A percentile compares a stretch with the other conserved stretches of the same genome.
Conservation (phyloP, 2,113 vertebrate species). For the Polypterus senegalus region DNA sequence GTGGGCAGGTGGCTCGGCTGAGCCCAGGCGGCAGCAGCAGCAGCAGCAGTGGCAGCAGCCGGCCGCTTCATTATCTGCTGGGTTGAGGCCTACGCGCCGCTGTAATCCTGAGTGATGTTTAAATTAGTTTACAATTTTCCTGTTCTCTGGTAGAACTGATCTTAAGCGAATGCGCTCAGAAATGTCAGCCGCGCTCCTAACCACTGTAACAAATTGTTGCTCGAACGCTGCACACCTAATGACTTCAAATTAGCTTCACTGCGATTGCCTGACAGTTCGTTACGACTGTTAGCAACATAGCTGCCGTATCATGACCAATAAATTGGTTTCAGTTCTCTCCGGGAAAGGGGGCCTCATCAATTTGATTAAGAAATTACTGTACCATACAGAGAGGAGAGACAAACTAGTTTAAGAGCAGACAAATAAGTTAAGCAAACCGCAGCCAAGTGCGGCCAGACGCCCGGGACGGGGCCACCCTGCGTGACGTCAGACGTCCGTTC, state of each 20-base stretch:
- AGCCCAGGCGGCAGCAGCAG: too few relatives aligned
- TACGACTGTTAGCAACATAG: conserved; percentile 97
- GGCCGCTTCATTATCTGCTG: conserved; percentile 79
- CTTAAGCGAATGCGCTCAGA: conserved; percentile 83
- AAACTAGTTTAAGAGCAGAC: conserved; percentile 67
- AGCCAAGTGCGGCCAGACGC: neutral
- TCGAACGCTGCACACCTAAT: conserved; percentile 96
- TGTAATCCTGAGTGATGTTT: conserved; percentile 99
- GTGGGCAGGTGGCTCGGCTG: too few relatives aligned
- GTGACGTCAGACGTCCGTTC: too few relatives aligned
- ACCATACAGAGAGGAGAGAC: conserved; percentile 75
- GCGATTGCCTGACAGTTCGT: conserved; percentile 96
- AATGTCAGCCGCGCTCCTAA: conserved; percentile 80
- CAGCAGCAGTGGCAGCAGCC: too few relatives aligned
- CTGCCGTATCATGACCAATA: conserved; percentile 97
- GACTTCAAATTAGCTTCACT: conserved; percentile 99
- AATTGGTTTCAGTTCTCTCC: conserved; percentile 94
- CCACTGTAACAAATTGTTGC: conserved; percentile 98
- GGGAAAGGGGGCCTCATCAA: conserved; percentile 86
- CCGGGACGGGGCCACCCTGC: too few relatives aligned
- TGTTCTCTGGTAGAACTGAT: conserved; percentile 84
- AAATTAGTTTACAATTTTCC: conserved; percentile 99
- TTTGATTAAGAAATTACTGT: conserved; percentile 99
- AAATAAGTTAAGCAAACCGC: conserved; percentile 50
- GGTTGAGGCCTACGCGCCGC: conserved; percentile 81